phyloP scores from a whole-genome alignment of 1,140 invertebrate species.

The Phenacoccus solenopsis region DNA sequence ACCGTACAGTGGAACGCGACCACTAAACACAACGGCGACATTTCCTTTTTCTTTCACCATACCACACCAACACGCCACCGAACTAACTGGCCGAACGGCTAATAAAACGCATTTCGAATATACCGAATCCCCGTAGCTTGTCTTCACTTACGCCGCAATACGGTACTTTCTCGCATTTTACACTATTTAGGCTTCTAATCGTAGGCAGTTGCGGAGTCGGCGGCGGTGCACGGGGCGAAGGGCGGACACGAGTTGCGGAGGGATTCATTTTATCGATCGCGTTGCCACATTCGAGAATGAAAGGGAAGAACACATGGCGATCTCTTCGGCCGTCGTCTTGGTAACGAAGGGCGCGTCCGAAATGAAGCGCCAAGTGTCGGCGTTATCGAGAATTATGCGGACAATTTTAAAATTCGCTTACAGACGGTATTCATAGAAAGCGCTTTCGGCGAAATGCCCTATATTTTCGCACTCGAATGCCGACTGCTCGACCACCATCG shows the following conservation, averaged over 20 bases:
- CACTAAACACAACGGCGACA: too few species aligned
- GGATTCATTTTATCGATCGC: slow-evolving; percentile 16
- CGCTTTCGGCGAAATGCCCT: neutral
- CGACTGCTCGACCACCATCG: too few species aligned
- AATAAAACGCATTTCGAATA: neutral
- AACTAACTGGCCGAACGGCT: neutral
- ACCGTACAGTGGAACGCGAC: too few species aligned
- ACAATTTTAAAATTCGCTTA: neutral
- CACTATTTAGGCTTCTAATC: slow-evolving; percentile 17
- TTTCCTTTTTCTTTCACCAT: neutral
- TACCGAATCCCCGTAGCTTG: slow-evolving; percentile 7
- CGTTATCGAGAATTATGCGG: neutral
- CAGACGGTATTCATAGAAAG: neutral
- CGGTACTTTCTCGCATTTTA: slow-evolving; percentile 14
- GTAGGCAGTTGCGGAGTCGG: slow-evolving; percentile 2
- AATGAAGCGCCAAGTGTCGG: slow-evolving; percentile 5
- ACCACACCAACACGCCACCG: neutral
- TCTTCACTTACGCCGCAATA: slow-evolving; percentile 10
- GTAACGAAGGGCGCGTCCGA: slow-evolving; percentile 7
- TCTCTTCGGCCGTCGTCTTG: slow-evolving; percentile 6
- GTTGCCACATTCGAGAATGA: neutral
- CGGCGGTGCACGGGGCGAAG: neutral
- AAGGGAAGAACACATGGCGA: slow-evolving; percentile 8
- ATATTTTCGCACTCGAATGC: neutral
- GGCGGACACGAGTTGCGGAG: neutral